Percentiles rank a stretch among this genome's conserved stretches.
phyloP scores from a whole-genome alignment of 2,888 invertebrate species.

The Graphium colonna region DNA sequence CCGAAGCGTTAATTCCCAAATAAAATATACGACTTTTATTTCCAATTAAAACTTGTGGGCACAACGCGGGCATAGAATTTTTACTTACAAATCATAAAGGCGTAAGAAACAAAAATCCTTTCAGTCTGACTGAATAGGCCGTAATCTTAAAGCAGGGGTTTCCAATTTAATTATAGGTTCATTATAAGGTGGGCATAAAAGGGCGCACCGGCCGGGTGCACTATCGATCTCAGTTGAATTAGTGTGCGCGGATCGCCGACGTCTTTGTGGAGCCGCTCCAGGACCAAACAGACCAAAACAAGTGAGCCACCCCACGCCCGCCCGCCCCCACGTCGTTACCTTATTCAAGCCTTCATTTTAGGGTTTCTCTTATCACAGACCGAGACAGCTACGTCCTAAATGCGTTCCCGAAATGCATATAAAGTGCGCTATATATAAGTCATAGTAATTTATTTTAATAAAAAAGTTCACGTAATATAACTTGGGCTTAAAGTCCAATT shows the following conservation, averaged over 20 bases:
- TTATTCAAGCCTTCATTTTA: slow-evolving; percentile 49
- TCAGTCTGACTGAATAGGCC: no score
- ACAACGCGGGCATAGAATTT: no score
- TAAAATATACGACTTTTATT: no score
- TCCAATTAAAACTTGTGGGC: no score
- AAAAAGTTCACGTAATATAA: no score
- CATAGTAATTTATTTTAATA: neutral
- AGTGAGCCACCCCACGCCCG: slow-evolving; percentile 49
- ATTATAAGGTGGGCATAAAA: slow-evolving; percentile 65
- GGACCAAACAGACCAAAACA: slow-evolving; percentile 80
- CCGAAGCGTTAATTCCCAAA: no score
- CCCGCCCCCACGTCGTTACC: slow-evolving; percentile 55
- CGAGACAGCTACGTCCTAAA: slow-evolving; percentile 28
- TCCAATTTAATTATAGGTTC: slow-evolving; percentile 64
- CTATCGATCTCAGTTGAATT: slow-evolving; percentile 79
- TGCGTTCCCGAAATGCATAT: slow-evolving; percentile 28
- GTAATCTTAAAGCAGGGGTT: no score
- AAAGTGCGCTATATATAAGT: neutral
- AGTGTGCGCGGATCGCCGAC: slow-evolving; percentile 78
- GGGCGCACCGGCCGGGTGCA: slow-evolving; percentile 69
- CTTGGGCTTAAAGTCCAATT: neutral
- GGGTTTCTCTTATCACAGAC: slow-evolving; percentile 34
- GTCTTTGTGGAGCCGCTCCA: slow-evolving; percentile 77
- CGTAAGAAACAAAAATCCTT: no score
- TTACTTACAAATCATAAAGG: no score